These are phyloP conservation scores for Neofelis nebulosa DNA, from an alignment of 2,113 vertebrate genomes.

Conservation along the genomic window DNA sequence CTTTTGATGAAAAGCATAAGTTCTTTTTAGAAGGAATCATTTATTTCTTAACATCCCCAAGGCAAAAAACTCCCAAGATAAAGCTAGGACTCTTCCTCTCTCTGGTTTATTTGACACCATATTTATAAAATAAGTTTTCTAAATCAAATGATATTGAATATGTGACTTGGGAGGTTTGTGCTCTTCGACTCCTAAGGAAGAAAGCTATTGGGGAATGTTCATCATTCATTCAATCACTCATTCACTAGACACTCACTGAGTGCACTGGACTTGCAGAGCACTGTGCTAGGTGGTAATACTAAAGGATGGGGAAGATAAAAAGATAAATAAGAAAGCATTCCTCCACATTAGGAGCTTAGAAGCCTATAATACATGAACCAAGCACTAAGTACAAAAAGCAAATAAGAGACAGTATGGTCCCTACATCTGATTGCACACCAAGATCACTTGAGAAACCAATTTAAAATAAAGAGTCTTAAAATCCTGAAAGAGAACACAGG, in stretches of 20 bases:
- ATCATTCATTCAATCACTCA: conserved; percentile 14
- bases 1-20: conserved; percentile 76
- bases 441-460: neutral
- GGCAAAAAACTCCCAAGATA: conserved; percentile 75
- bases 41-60: conserved; percentile 80
- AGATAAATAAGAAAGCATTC: neutral
- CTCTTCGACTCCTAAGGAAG: conserved; percentile 26
- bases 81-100: conserved; percentile 51
- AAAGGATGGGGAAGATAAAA: neutral
- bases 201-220: conserved; percentile 17
- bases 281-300: neutral
- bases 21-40: conserved; percentile 78
- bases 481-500: neutral
- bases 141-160: conserved; percentile 51
- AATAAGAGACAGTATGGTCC: neutral
- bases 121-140: conserved; percentile 75
- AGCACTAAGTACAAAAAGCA: neutral
- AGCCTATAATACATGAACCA: neutral
- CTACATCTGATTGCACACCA: neutral
- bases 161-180: conserved; percentile 27
- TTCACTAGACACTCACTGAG: neutral
- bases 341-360: neutral
- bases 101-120: conserved; percentile 69
- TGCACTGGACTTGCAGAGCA: neutral
- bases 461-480: neutral